A percentile compares a stretch with the other conserved stretches of the same genome.
These are phyloP conservation scores for Minunthozetes semirufus DNA, from an alignment of 2,888 invertebrate species.

Conservation along the genomic window DNA sequence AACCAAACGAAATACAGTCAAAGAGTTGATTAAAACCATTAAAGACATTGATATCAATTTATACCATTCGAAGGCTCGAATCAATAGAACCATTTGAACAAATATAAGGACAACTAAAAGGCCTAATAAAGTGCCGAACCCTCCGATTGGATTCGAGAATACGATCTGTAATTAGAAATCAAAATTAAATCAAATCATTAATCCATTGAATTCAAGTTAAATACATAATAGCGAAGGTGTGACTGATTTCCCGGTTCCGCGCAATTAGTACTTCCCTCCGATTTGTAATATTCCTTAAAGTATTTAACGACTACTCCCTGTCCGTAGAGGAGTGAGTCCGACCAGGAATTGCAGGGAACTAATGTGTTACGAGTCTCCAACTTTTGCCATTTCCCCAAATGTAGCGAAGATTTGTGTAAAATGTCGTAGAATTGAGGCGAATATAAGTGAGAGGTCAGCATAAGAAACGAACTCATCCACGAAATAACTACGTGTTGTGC, in stretches of 20 bases:
- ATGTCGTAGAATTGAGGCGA: constrained; percentile 73
- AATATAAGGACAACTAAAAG: constrained; percentile 57
- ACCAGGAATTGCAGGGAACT: constrained; percentile 49
- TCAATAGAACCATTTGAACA: constrained; percentile 68
- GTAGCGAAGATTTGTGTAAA: constrained; percentile 78
- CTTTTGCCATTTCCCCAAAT: constrained; percentile 72
- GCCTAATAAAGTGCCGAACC: constrained; percentile 65
- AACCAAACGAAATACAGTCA: constrained; percentile 77
- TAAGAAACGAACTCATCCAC: constrained; percentile 74
- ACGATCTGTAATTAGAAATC: constrained; percentile 58
- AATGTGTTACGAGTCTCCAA: constrained; percentile 57
- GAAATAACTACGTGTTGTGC: constrained; percentile 72
- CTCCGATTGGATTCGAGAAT: constrained; percentile 74
- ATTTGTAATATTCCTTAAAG: constrained; percentile 65
- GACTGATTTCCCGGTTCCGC: constrained; percentile 76
- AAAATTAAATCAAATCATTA: neutral
- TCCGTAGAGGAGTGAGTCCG: constrained; percentile 34
- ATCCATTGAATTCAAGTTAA: neutral
- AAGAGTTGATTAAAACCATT: constrained; percentile 81
- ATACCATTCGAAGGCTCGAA: constrained; percentile 81
- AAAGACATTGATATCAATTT: constrained; percentile 77
- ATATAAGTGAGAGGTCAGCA: constrained; percentile 64
- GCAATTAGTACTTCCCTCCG: constrained; percentile 70
- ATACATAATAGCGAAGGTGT: constrained; percentile 79
- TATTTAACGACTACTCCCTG: constrained; percentile 62